These are phyloP conservation scores for Bellardia pandia DNA, from an alignment of 2,888 invertebrate species.

Conservation along the genomic window DNA sequence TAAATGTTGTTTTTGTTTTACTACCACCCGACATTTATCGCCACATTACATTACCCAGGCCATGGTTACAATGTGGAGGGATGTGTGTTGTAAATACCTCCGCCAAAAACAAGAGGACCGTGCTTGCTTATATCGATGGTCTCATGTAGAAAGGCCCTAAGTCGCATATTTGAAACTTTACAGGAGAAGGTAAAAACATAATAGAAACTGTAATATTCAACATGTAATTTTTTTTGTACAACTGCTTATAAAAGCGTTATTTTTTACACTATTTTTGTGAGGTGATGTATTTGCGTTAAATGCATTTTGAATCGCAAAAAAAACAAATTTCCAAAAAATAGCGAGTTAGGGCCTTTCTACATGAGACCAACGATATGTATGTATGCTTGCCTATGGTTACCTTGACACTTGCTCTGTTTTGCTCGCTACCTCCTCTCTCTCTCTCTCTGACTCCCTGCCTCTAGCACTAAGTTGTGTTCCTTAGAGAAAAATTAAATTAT, in stretches of 20 bases:
- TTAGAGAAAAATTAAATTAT: constrained; percentile 63
- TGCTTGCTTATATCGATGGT: background rate
- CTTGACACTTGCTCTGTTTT: constrained; percentile 50
- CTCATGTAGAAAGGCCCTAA: too few species aligned
- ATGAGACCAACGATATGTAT: too few species aligned
- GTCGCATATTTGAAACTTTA: too few species aligned
- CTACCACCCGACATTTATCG: background rate
- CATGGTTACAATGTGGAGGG: background rate
- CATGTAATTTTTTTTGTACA: too few species aligned
- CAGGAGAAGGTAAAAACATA: too few species aligned
- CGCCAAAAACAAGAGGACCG: background rate
- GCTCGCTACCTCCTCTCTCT: background rate
- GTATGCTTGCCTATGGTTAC: constrained; percentile 17
- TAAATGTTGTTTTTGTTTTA: constrained; percentile 7
- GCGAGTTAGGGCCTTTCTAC: too few species aligned
- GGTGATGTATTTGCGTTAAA: too few species aligned
- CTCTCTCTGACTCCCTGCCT: background rate
- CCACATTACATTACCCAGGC: constrained; percentile 12
- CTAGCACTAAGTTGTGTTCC: constrained; percentile 31
- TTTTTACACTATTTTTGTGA: too few species aligned
- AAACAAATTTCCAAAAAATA: too few species aligned
- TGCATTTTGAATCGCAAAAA: too few species aligned
- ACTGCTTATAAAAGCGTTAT: too few species aligned
- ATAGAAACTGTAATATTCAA: too few species aligned
- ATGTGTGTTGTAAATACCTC: background rate